Evolutionary conservation across 2,888 invertebrate species (phyloP).

Genomic region (Chrysina gloriosa): DNA sequence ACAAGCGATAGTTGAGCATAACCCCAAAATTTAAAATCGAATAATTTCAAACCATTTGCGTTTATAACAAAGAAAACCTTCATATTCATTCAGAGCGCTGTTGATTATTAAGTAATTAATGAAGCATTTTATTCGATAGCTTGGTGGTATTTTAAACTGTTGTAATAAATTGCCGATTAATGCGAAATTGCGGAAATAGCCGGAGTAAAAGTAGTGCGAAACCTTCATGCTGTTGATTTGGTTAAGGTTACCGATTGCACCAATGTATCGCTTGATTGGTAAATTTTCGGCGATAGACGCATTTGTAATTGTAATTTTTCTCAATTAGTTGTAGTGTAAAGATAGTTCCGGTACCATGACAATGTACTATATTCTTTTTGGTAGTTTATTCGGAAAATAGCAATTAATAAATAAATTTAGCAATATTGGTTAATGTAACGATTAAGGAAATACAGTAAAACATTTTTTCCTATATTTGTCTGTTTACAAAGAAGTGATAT

Average conservation of each 20-base stretch:
- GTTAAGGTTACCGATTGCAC: neutral
- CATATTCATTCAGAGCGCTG: neutral
- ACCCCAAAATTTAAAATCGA: no score
- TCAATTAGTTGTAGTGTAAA: no score
- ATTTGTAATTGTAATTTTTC: neutral
- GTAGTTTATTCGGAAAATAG: neutral
- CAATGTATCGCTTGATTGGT: constrained; percentile 1
- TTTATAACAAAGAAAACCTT: neutral
- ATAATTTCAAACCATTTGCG: no score
- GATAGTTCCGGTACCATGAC: no score
- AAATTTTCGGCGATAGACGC: constrained; percentile 9
- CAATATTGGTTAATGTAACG: neutral
- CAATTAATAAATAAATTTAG: neutral
- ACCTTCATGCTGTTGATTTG: constrained; percentile 14
- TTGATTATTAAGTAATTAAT: neutral
- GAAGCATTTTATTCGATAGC: constrained; percentile 1
- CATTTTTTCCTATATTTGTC: no score
- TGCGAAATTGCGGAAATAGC: constrained; percentile 9
- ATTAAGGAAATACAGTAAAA: neutral
- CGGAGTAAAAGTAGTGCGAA: neutral
- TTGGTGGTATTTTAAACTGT: neutral
- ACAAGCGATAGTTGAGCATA: no score
- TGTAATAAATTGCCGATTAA: neutral
- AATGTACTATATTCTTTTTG: no score
- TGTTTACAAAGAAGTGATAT: no score